Evolutionary conservation across 2,888 invertebrate species (phyloP), one percentile per base, ranked within the genome.

Genomic region (Melolontha melolontha): DNA sequence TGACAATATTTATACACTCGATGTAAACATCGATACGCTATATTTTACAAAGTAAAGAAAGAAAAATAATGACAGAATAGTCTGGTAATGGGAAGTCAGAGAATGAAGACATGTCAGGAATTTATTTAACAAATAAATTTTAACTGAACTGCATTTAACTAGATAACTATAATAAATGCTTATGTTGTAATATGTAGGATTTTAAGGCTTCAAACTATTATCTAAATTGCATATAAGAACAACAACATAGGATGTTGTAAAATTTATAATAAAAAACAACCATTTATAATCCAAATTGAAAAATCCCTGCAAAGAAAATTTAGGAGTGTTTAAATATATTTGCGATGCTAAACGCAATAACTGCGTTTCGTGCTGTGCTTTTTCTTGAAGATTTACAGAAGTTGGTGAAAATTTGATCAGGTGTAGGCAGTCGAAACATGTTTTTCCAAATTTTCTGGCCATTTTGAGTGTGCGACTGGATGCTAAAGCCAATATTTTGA

Each of bases 231-330:
- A 27, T 63, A 63, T 17, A 10, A 63, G n/a, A 11, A 63, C 49
- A 8, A 63, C 5, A 5, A 41, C n/a, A 50, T 63, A 63, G 16
- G 63, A 63, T 14, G 34, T 63, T 0, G 34, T 50, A 11, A 63
- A 39, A 17, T 50, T 40, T n/a, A 63, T 14, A 1, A 63, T 22
- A 4, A 39, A 14, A 11, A 63, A 63, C n/a, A 63, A 11, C 50
- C 40, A 50, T n/a, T 39, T 65, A 14, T 54, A 52, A 27, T 65
- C 54, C 5, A 65, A 5, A 10, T 17, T 17, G 55, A 65, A 65
- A 29, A 65, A 54, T 27, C 55, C 65, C 0, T 41, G 16, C 34
- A 42, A 29, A 1, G 65, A 65, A 55, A 65, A 65, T 10, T 5
- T 16, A 5, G 65, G 65, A n/a, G 54, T 16, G 11, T 27, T 65